Evolutionary conservation across 2,113 vertebrate genomes (phyloP).

Genomic region (Pomatorhinus ruficollis): DNA sequence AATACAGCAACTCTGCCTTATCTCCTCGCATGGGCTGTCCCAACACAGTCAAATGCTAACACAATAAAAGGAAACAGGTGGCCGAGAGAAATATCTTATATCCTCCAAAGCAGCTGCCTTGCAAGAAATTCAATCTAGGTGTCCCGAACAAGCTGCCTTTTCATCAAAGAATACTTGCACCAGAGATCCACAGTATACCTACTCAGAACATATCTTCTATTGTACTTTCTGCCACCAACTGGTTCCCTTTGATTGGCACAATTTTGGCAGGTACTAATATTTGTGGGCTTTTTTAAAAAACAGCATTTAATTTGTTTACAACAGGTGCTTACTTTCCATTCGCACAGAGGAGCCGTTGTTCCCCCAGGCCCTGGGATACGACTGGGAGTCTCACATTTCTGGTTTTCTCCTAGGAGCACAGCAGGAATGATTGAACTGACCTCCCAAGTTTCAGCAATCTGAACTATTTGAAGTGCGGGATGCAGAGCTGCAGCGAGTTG

Average conservation of each 20-base stretch:
- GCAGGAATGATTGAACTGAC: conserved; percentile 29
- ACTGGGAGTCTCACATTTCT: conserved; percentile 52
- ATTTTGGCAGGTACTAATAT: conserved; percentile 71
- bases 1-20: conserved; percentile 56
- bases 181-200: conserved; percentile 66
- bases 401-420: conserved; percentile 35
- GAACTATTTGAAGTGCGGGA: conserved; percentile 21
- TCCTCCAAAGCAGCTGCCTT: conserved; percentile 79
- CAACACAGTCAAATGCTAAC: conserved; percentile 46
- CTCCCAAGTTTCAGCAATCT: conserved; percentile 45
- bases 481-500: not conserved
- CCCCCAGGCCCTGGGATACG: not conserved
- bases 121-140: conserved; percentile 84
- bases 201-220: conserved; percentile 64
- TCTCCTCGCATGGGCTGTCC: conserved; percentile 53
- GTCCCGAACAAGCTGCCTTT: conserved; percentile 78
- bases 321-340: conserved; percentile 74
- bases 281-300: conserved; percentile 64
- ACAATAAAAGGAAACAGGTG: conserved; percentile 84
- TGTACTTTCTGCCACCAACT: conserved; percentile 69
- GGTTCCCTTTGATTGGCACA: conserved; percentile 69
- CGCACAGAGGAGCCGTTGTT: conserved; percentile 63
- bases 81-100: conserved; percentile 74
- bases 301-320: conserved; percentile 73
- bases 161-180: conserved; percentile 65